Base-by-base conservation (phyloP, 2,888 invertebrate species). In the Trissolcus brochymenae region DNA sequence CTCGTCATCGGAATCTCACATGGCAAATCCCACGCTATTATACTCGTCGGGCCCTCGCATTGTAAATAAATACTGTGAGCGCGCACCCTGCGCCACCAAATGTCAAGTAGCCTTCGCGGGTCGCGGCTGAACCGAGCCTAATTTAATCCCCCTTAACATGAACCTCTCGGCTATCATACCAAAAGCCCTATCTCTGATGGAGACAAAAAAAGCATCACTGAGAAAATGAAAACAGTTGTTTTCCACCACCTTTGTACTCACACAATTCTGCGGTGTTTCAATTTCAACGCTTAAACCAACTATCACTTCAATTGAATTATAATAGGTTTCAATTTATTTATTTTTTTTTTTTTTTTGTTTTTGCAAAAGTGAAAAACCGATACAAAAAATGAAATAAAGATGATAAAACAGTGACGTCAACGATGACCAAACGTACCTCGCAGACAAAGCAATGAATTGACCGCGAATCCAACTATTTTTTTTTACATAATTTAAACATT, bases 1-100 rank as follows among this genome's bases (percentile, higher is more conserved):
- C 78, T 81, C 75, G 75, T 67, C 35, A 68, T 59, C 62, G 71
- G 76, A 79, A 79, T 79, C 76, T 82, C 87, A 87, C 84, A 83
- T 87, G 86, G 81, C 81, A 78, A 78, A 81, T 87, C 85, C 79
- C 87, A 86, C 86, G 85, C 84, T 82, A 86, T 86, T 86, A 83
- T 84, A 76, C 79, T 79, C 78, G 51, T 61, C 66, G 55, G 62
- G 62, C 64, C 61, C 51, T 68, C 61, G 78, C 80, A 78, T 78
- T 78, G 80, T 79, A 81, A 81, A 82, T 84, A 85, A 86, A 87
- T 87, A 86, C 85, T 84, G 83, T 81, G 83, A 84, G 83, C 84
- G 84, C 82, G 67, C 80, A 77, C 82, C 81, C 80, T 71, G 60
- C 60, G 73, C 80, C 80, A 81, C 80, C 82, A 85, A 86, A 87